Evolutionary conservation across 2,797 vertebrate species (phyloP).

Genomic region (Platalea minor): DNA sequence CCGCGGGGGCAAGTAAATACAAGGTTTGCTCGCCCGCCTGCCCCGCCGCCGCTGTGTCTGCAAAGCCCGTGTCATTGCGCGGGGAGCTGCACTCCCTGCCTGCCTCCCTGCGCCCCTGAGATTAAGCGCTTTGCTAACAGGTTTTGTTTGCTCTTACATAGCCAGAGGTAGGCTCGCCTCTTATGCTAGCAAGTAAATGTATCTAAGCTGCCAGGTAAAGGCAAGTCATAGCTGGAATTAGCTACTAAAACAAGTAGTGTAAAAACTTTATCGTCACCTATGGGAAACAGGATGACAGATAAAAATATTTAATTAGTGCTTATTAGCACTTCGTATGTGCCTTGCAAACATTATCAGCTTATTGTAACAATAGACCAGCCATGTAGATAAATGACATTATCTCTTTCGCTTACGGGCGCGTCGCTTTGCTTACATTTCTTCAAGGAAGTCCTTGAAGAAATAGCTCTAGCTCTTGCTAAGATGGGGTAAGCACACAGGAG

Average conservation of each 20-base stretch:
- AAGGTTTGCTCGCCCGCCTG: rapidly evolving
- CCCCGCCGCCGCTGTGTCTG: neutral
- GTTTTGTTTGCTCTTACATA: neutral
- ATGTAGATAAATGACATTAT: neutral
- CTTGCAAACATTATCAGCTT: neutral
- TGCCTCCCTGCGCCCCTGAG: neutral
- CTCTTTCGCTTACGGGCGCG: neutral
- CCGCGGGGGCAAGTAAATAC: neutral
- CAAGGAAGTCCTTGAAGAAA: neutral
- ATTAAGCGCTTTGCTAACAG: neutral
- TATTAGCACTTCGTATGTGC: neutral
- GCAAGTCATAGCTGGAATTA: neutral
- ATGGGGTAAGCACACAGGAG: neutral
- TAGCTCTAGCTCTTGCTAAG: neutral
- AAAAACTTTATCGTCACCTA: neutral
- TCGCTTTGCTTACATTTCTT: neutral
- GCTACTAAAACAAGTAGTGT: neutral
- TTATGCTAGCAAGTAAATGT: neutral
- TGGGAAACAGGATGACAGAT: neutral
- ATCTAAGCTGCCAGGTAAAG: neutral
- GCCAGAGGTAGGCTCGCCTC: neutral
- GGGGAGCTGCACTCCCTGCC: neutral
- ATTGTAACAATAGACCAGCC: neutral
- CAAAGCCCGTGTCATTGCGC: neutral
- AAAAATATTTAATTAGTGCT: neutral